Conservation (phyloP, 2,888 invertebrate genomes). For the Pammene aurita region DNA sequence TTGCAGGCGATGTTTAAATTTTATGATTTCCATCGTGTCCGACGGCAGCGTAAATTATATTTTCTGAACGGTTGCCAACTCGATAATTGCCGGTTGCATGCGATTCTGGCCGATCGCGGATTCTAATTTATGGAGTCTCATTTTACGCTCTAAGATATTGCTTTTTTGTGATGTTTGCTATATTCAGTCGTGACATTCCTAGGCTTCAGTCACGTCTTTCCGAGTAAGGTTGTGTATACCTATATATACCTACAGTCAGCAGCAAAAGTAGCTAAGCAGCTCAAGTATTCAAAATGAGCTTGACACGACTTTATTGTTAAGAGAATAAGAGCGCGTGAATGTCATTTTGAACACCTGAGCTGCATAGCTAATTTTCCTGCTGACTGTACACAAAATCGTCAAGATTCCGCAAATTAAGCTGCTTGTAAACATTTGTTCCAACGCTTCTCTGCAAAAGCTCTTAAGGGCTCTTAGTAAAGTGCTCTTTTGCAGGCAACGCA, state of each 20-base stretch:
- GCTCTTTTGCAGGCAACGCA: slow-evolving; percentile 70
- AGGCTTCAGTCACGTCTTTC: slow-evolving; percentile 44
- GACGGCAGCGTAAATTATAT: slow-evolving; percentile 73
- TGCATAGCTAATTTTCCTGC: no score
- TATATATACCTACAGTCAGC: no score
- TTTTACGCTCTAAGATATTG: slow-evolving; percentile 47
- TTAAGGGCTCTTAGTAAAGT: slow-evolving; percentile 70
- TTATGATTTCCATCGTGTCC: slow-evolving; percentile 77
- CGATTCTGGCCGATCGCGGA: slow-evolving; percentile 62
- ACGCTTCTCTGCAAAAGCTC: slow-evolving; percentile 63
- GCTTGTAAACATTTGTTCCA: slow-evolving; percentile 70
- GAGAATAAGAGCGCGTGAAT: no score
- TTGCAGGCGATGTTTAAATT: slow-evolving; percentile 74
- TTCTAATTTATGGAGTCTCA: slow-evolving; percentile 61
- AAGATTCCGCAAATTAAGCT: slow-evolving; percentile 51
- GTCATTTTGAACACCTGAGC: no score
- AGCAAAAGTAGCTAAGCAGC: no score
- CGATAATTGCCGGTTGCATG: slow-evolving; percentile 66
- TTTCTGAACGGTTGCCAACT: slow-evolving; percentile 76
- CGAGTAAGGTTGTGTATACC: slow-evolving; percentile 40
- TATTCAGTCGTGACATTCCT: slow-evolving; percentile 37
- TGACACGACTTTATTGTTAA: no score
- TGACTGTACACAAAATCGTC: slow-evolving; percentile 44
- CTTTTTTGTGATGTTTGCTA: slow-evolving; percentile 27
- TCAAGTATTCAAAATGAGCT: no score